Base-by-base conservation (phyloP, 37 sponge, comb jelly and placozoan genomes). In the Haliclona indistincta region DNA sequence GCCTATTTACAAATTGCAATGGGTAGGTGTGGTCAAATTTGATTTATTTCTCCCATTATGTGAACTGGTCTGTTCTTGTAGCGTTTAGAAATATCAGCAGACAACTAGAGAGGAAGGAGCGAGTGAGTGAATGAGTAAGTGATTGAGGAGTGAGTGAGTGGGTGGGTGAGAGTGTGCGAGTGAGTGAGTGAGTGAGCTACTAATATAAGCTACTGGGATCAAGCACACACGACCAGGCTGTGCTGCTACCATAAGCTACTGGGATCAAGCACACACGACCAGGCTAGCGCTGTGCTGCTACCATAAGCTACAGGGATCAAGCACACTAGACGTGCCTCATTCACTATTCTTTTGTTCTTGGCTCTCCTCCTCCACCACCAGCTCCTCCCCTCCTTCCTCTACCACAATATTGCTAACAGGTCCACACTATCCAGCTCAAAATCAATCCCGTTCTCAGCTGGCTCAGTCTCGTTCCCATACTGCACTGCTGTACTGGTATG, bases 11-110 rank as follows among this genome's bases (percentile, higher is more conserved):
- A 29, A 30, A 30, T 29, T 2, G 29, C 5, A 3, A 2, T 56
- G 5, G 3, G 58, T 56, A 30, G 58, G 29, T 29, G 29, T 8
- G 58, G 58, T 64, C 28, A 85, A n/a, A 91, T 78, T 38, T 63
- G 61, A 63, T 85, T 93, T 42, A 93, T 93, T 64, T 93, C 94
- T 76, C 94, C 94, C 73, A 93, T 93, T 25, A 93, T 88, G 64
- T 93, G 84, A 29, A 93, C 94, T 29, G 28, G 36, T 2, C 94
- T 61, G 47, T 85, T 81, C 49, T 74, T 84, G 58, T 93, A 93
- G 19, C 53, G 78, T 20, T 70, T 74, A 15, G 94, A 93, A 8
- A 93, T 81, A n/a, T 90, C 86, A 3, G 15, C 32, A 33, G 62
- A 25, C 17, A 49, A 13, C 13, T 49, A 13, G 29, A 25, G 51